phyloP scores from a whole-genome alignment of 2,888 invertebrate species.

The Mythimna loreyi region DNA sequence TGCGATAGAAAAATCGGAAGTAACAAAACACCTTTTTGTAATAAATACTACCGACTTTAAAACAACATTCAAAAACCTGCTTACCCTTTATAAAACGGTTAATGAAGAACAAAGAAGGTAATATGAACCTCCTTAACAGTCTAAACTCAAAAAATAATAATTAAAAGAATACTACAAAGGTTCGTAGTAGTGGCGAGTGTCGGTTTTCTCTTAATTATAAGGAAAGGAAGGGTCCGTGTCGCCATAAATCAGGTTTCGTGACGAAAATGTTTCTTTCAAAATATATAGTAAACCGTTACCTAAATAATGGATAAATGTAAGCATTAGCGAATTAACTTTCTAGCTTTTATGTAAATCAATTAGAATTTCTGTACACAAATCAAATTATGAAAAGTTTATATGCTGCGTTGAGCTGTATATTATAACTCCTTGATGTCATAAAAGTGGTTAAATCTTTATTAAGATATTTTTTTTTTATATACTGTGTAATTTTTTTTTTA shows the following conservation, averaged over 20 bases:
- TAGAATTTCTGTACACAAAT: neutral
- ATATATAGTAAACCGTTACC: conserved; percentile 44
- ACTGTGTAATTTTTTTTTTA: too few relatives aligned
- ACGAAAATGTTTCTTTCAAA: conserved; percentile 57
- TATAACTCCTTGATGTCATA: too few relatives aligned
- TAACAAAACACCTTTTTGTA: too few relatives aligned
- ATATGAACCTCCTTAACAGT: neutral
- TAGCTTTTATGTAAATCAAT: neutral
- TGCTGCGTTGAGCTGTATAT: neutral
- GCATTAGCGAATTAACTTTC: conserved; percentile 35
- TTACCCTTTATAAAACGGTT: neutral
- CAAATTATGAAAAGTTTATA: neutral
- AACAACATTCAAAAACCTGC: too few relatives aligned
- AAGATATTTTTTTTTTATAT: too few relatives aligned
- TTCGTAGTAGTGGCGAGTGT: conserved; percentile 63
- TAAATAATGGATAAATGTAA: conserved; percentile 42
- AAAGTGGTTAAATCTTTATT: too few relatives aligned
- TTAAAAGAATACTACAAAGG: conserved; percentile 1
- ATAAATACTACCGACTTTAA: too few relatives aligned
- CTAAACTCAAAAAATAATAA: conserved; percentile 18
- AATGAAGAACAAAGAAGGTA: neutral
- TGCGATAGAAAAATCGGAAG: too few relatives aligned
- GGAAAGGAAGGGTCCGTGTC: conserved; percentile 64
- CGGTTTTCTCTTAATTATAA: conserved; percentile 70
- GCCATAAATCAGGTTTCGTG: conserved; percentile 68